Evolutionary conservation across 1,140 invertebrate species (phyloP).

Genomic region (Drosophila setifemur): DNA sequence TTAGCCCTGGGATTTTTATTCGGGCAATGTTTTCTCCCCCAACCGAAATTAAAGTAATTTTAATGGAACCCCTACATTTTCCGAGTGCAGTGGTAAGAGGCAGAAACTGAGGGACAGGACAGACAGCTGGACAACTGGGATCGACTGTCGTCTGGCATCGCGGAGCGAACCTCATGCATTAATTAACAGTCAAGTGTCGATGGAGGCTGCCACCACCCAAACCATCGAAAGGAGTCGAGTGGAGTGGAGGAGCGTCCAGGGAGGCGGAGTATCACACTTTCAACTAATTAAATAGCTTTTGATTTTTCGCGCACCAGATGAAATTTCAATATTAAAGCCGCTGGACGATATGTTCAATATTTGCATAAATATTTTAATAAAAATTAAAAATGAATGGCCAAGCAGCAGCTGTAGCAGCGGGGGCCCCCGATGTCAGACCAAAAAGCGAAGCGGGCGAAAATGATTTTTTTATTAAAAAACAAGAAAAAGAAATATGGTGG

Average conservation of each 20-base stretch:
- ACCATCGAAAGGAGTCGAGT: not conserved
- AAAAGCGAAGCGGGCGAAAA: too few species aligned
- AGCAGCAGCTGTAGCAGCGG: slow-evolving; percentile 23
- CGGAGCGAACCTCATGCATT: slow-evolving; percentile 66
- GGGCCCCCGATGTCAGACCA: slow-evolving; percentile 1
- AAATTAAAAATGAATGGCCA: slow-evolving; percentile 77
- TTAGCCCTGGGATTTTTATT: too few species aligned
- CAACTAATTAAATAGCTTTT: slow-evolving; percentile 80
- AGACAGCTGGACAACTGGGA: slow-evolving; percentile 39
- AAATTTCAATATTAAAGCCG: slow-evolving; percentile 60
- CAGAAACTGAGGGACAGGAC: slow-evolving; percentile 14
- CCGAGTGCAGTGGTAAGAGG: not conserved
- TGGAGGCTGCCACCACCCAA: slow-evolving; percentile 19
- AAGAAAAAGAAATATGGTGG: slow-evolving; percentile 11
- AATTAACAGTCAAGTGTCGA: slow-evolving; percentile 79
- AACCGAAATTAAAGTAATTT: too few species aligned
- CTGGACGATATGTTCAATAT: slow-evolving; percentile 70
- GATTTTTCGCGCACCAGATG: slow-evolving; percentile 59
- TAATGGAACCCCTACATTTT: not conserved
- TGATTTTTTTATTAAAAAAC: slow-evolving; percentile 48
- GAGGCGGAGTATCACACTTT: slow-evolving; percentile 66
- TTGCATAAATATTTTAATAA: slow-evolving; percentile 81
- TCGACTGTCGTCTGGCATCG: slow-evolving; percentile 46
- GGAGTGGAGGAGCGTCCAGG: too few species aligned
- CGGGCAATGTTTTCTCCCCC: too few species aligned